Evolutionary conservation across 2,113 vertebrate genomes (phyloP).

Genomic region (Ornithorhynchus anatinus): DNA sequence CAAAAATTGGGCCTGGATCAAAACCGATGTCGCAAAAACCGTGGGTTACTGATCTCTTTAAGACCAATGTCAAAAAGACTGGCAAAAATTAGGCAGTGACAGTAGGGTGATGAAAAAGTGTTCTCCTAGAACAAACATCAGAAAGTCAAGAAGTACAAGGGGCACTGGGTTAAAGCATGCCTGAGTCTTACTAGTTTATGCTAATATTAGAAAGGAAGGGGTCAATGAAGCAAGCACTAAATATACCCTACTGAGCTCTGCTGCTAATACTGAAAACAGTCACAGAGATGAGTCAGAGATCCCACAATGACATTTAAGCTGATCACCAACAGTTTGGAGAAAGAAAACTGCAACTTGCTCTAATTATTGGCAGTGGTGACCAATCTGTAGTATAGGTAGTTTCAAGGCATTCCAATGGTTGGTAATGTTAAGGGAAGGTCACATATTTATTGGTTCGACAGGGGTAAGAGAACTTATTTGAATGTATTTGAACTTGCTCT

Average conservation of each 20-base stretch:
- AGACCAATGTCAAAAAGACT: no score
- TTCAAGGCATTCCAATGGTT: not conserved
- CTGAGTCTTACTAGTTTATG: not conserved
- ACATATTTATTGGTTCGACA: not conserved
- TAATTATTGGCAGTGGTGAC: not conserved
- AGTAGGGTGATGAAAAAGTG: no score
- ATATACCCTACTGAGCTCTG: not conserved
- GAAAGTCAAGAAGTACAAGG: no score
- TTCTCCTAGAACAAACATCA: no score
- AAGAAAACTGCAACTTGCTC: not conserved
- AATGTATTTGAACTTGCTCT: not conserved
- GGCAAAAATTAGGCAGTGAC: no score
- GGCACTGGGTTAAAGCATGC: no score
- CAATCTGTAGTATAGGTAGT: not conserved
- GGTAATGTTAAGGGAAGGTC: not conserved
- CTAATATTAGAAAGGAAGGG: constrained; percentile 1
- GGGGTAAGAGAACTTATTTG: not conserved
- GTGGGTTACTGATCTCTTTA: no score
- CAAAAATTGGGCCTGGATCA: no score
- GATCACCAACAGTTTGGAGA: not conserved
- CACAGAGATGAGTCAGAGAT: not conserved
- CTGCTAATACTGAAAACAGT: not conserved
- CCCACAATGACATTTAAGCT: not conserved
- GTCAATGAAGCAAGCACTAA: constrained; percentile 4
- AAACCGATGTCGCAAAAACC: no score